Evolutionary conservation across 2,797 vertebrate species (phyloP), one percentile per base, ranked within the genome.

Genomic region (Silurus lanzhouensis): DNA sequence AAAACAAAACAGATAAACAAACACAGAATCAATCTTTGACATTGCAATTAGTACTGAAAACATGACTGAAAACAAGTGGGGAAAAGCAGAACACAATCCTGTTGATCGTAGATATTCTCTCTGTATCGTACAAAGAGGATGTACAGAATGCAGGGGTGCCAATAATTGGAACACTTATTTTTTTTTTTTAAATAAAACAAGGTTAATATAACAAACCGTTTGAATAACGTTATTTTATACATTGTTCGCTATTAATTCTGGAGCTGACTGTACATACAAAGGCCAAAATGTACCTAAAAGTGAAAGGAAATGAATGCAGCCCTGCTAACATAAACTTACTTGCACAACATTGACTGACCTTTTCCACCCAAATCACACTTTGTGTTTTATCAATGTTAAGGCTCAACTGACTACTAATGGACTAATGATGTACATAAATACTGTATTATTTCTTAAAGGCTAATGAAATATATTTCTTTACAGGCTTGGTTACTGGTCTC

Each of bases 321-420:
- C 25, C 57, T 20, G 82, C 44, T 22, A 83, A 67, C 46, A 25
- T 81, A 57, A 79, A 17, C 61, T 52, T 67, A 27, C 66, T 81
- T 67, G 15, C 46, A 31, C n/a, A 67, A 67, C 58, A 81, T 25
- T 20, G 31, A 60, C 25, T 46, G 80, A 46, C 46, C 27, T 57
- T 55, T 44, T 7, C 10, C 48, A 7, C 48, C 48, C 48, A 52
- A 52, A 67, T 55, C 20, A 72, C 31, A 60, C 72, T 19, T 46
- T 31, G 58, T 83, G 25, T 46, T n/a, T 52, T 17, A 55, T 72
- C 67, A 60, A 60, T n/a, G 44, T 55, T 44, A 82, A 71, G 19
- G 12, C 66, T 57, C 58, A 61, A 75, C 71, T 64, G 52, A 66
- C 20, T 79, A 19, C 46, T 15, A 60, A 63, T n/a, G 25, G 15